These are phyloP conservation scores for Ianthella basta DNA, from an alignment of 37 sponge, comb jelly and placozoan genomes.

Conservation along the genomic window DNA sequence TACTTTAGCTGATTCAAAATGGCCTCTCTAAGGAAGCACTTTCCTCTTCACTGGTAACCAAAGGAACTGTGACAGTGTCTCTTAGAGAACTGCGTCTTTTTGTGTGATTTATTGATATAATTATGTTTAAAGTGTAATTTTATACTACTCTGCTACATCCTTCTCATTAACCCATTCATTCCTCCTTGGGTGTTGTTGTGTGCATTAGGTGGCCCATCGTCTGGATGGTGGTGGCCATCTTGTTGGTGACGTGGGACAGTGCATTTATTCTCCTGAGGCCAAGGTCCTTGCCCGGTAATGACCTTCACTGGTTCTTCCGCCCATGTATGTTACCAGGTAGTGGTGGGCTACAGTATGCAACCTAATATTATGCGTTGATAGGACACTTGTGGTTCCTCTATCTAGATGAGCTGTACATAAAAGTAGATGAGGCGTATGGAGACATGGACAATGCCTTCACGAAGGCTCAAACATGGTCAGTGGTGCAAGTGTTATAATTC, in stretches of 20 bases:
- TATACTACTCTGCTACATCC: too few species aligned
- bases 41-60: too few species aligned
- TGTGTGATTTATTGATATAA: too few species aligned
- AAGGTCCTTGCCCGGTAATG: conserved; percentile 60
- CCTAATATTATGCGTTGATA: background rate
- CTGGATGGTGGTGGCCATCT: conserved; percentile 58
- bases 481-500: background rate
- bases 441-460: conserved; percentile 76
- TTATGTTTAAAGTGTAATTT: too few species aligned
- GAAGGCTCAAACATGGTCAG: conserved; percentile 72
- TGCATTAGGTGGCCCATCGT: conserved; percentile 14
- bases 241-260: conserved; percentile 68
- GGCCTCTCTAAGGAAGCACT: too few species aligned
- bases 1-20: too few species aligned
- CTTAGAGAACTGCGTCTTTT: too few species aligned
- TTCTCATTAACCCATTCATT: too few species aligned
- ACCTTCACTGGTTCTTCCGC: conserved; percentile 46
- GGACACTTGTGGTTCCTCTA: background rate
- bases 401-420: conserved; percentile 73
- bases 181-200: too few species aligned
- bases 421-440: conserved; percentile 73
- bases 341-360: background rate
- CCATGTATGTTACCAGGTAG: conserved; percentile 52
- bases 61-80: too few species aligned
- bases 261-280: conserved; percentile 69